Percentiles rank a stretch among this genome's conserved stretches.
These are phyloP conservation scores for Epizoanthus illoricatus DNA, from an alignment of 92 coral and sea anemone species.

Conservation along the genomic window DNA sequence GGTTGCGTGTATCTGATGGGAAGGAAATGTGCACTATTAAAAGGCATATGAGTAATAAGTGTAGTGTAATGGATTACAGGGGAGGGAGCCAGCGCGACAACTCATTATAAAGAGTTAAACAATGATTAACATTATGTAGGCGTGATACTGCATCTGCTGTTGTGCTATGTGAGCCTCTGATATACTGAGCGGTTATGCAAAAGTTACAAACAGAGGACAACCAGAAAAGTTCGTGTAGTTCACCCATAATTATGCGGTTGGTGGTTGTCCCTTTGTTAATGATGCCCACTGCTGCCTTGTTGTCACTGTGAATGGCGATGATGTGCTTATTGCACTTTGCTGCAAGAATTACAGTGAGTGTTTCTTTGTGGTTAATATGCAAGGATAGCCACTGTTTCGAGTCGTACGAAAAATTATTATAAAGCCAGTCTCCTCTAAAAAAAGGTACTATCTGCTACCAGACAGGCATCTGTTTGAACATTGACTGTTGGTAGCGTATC, in stretches of 20 bases:
- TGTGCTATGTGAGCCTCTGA: too few relatives aligned
- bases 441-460: background rate
- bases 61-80: too few relatives aligned
- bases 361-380: conserved; percentile 2
- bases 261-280: conserved; percentile 31
- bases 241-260: background rate
- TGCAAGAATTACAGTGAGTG: background rate
- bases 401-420: background rate
- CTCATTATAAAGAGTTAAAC: too few relatives aligned
- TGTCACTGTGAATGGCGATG: conserved; percentile 8
- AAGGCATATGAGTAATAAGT: too few relatives aligned
- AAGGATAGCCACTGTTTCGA: background rate
- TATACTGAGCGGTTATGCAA: background rate
- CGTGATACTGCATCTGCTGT: too few relatives aligned
- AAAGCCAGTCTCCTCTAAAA: conserved; percentile 1
- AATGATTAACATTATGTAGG: too few relatives aligned
- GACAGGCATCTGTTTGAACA: conserved; percentile 9
- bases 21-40: too few relatives aligned
- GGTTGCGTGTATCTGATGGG: too few relatives aligned
- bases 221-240: conserved; percentile 18
- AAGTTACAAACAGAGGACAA: conserved; percentile 24
- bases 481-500: background rate
- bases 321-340: background rate
- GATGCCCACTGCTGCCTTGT: background rate
- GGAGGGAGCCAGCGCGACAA: too few relatives aligned